Conservation (phyloP, 2,888 invertebrate species). For the Strigamia crassipes region DNA sequence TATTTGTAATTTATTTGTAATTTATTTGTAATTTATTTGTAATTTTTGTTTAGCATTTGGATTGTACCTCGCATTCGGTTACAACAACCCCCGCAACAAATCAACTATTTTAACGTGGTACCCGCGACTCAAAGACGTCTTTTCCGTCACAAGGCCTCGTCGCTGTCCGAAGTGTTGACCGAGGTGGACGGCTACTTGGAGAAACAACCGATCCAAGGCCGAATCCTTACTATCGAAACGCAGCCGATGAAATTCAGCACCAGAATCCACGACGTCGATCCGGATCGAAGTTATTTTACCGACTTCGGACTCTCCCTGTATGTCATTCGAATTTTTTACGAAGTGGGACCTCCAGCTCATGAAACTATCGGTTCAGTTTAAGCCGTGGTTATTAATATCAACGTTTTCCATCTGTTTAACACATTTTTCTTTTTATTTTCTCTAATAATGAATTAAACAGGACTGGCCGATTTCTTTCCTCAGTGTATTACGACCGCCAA, state of each 20-base stretch:
- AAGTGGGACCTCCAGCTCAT: slow-evolving; percentile 45
- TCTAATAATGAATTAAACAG: no score
- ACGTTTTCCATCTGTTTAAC: neutral
- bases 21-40: no score
- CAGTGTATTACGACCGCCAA: slow-evolving; percentile 24
- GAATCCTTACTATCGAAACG: slow-evolving; percentile 43
- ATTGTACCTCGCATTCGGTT: slow-evolving; percentile 34
- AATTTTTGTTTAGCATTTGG: slow-evolving; percentile 35
- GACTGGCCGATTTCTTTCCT: slow-evolving; percentile 45
- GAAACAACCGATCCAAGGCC: slow-evolving; percentile 35
- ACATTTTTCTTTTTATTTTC: neutral
- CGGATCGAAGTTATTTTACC: slow-evolving; percentile 44
- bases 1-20: neutral
- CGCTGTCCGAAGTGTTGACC: slow-evolving; percentile 32
- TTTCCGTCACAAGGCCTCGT: slow-evolving; percentile 44
- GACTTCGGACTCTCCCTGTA: slow-evolving; percentile 43
- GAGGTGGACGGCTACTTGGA: slow-evolving; percentile 45
- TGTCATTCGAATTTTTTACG: slow-evolving; percentile 44
- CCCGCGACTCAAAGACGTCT: slow-evolving; percentile 34
- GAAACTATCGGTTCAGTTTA: slow-evolving; percentile 33
- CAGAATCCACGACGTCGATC: slow-evolving; percentile 28
- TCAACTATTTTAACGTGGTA: slow-evolving; percentile 44
- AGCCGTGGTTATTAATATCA: neutral
- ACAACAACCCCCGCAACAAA: slow-evolving; percentile 35
- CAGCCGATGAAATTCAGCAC: slow-evolving; percentile 47